These are phyloP conservation scores for Apogon hyalosoma DNA, from an alignment of 2,797 vertebrate species.

Conservation along the genomic window DNA sequence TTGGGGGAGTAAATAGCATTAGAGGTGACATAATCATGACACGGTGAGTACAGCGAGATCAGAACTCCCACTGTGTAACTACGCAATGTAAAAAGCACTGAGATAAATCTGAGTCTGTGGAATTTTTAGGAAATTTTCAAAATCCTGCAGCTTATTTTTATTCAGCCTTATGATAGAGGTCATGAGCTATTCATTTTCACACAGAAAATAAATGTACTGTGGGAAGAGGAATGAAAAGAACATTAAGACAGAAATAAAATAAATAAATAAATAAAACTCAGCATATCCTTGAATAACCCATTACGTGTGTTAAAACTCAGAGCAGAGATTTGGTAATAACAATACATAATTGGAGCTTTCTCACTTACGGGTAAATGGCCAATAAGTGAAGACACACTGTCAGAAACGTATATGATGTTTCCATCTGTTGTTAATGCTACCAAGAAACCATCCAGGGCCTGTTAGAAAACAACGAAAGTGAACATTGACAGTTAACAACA, in stretches of 20 bases:
- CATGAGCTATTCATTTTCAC: background rate
- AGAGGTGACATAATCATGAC: constrained; percentile 4
- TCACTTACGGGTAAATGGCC: constrained; percentile 94
- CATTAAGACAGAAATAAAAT: background rate
- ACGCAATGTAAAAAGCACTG: background rate
- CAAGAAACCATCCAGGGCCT: constrained; percentile 94
- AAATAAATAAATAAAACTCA: background rate
- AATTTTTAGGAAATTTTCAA: constrained; percentile 2
- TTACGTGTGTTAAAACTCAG: background rate
- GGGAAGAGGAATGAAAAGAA: background rate
- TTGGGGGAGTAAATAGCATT: background rate
- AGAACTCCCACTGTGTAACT: background rate
- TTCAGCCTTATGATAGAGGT: background rate
- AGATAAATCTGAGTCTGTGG: background rate
- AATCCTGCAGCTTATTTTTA: background rate
- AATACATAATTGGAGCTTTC: constrained; percentile 12
- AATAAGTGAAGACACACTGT: constrained; percentile 91
- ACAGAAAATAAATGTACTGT: background rate
- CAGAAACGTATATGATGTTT: constrained; percentile 92
- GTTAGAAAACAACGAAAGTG: constrained; percentile 36
- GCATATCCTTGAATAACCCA: background rate
- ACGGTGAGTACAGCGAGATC: background rate
- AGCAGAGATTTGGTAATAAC: background rate
- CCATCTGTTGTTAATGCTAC: constrained; percentile 92
- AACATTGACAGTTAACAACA: background rate